These are phyloP conservation scores for Automeris io DNA, from an alignment of 2,888 invertebrate genomes.

Conservation along the genomic window DNA sequence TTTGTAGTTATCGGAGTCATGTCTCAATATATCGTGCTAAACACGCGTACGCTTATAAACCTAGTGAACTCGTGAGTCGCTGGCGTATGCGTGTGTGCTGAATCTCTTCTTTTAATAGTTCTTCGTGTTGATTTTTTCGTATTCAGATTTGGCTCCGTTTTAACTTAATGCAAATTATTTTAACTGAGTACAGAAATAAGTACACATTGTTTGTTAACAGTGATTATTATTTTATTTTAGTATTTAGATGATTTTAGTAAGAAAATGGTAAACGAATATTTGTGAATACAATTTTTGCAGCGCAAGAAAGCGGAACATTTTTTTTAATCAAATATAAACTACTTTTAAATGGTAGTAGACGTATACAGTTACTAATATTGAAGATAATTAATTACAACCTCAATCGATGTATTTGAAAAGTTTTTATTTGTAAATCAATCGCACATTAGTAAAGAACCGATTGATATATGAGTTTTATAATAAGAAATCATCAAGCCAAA, in stretches of 20 bases:
- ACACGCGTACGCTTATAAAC: not conserved
- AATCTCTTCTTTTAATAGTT: slow-evolving; percentile 5
- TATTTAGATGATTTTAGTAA: slow-evolving; percentile 3
- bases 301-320: not conserved
- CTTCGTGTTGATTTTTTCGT: slow-evolving; percentile 24
- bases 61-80: not conserved
- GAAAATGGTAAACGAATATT: slow-evolving; percentile 14
- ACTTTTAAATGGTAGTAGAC: not conserved
- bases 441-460: slow-evolving; percentile 27
- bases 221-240: slow-evolving; percentile 52
- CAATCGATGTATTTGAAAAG: too few relatives aligned
- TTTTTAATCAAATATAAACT: not conserved
- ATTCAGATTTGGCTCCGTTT: slow-evolving; percentile 18
- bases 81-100: not conserved
- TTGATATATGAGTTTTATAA: slow-evolving; percentile 40
- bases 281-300: slow-evolving; percentile 8
- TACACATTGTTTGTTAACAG: slow-evolving; percentile 70
- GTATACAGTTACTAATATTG: too few relatives aligned
- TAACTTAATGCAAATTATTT: slow-evolving; percentile 59
- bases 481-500: slow-evolving; percentile 59
- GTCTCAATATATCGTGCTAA: not conserved
- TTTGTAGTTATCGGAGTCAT: slow-evolving; percentile 34
- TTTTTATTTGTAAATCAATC: too few relatives aligned
- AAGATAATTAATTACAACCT: too few relatives aligned
- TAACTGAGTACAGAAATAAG: slow-evolving; percentile 70